Base-by-base conservation (phyloP, 2,888 invertebrate genomes). In the Pseudanteris insignis region DNA sequence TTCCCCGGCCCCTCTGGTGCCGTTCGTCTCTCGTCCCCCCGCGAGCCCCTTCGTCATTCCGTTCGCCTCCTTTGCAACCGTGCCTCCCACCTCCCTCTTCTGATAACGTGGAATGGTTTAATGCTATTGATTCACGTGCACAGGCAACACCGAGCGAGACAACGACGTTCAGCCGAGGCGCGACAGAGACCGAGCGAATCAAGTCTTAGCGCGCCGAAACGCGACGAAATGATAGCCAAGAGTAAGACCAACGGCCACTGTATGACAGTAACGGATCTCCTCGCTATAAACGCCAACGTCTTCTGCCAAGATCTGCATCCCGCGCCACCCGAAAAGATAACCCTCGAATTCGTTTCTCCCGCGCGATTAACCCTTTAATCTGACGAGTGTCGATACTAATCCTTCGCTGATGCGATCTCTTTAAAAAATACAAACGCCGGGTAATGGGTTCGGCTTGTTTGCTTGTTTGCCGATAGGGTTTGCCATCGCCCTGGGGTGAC, bases 61-160 rank as follows among this genome's bases (percentile, higher is more conserved):
- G 37, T 43, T 58, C 58, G 47, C 67, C 70, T 69, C 67, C 65
- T 63, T 64, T 65, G 65, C 60, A 65, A 67, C 62, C 50, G 28
- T 44, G 37, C 54, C 54, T 48, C 54, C 59, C 37, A 50, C 54
- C 50, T 64, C 70, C 73, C 71, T 68, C 74, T 70, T 76, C 75
- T 75, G 74, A 79, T 78, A 75, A 72, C 71, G 68, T 76, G 76
- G 78, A 79, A 79, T 77, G 79, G 77, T 77, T 78, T 79, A 79
- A 79, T 79, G 79, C 79, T 79, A 79, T 79, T 79, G 79, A 79
- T 79, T 79, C 79, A 78, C 79, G 75, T 75, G 74, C 74, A 73
- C 76, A 70, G 74, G 74, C 58, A 67, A 18, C 4, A 4, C 4
- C 3, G 18, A 18, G n/a, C n/a, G n/a, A n/a, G n/a, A n/a, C n/a